Percentiles rank a stretch among this genome's conserved stretches.
These are phyloP conservation scores for Acrossocheilus fasciatus DNA, from an alignment of 2,797 vertebrate species.

Conservation along the genomic window DNA sequence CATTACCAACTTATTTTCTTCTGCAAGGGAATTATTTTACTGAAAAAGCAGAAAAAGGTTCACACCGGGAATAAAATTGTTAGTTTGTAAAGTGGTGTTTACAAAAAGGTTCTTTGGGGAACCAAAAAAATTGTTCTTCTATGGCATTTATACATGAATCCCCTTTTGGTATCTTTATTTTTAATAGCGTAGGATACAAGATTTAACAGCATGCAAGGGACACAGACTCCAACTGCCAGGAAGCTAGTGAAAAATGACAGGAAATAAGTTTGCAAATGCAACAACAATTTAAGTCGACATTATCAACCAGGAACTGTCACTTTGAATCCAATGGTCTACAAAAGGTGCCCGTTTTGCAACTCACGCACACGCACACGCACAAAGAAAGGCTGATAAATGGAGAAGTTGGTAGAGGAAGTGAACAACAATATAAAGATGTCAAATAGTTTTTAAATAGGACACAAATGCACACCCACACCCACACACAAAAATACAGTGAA, in stretches of 20 bases:
- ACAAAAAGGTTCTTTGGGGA: no score
- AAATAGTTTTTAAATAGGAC: neutral
- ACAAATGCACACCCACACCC: neutral
- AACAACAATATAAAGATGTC: neutral
- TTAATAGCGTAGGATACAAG: neutral
- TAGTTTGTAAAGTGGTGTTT: no score
- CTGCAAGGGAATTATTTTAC: no score
- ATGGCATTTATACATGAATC: neutral
- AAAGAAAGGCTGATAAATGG: slow-evolving; percentile 7
- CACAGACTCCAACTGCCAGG: neutral
- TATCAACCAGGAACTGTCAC: neutral
- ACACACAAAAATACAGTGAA: neutral
- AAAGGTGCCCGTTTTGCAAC: neutral
- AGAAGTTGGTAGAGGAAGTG: slow-evolving; percentile 1
- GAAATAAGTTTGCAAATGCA: neutral
- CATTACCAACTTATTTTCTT: neutral
- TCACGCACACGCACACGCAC: no score
- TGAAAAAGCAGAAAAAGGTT: neutral
- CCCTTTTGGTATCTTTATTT: neutral
- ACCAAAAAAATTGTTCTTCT: neutral
- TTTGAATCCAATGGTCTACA: neutral
- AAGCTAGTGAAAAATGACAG: neutral
- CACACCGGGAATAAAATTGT: neutral
- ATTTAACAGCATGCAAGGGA: neutral
- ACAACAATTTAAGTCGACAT: neutral